These are phyloP conservation scores for Cryptotermes secundus DNA, from an alignment of 1,140 invertebrate species.

Conservation along the genomic window DNA sequence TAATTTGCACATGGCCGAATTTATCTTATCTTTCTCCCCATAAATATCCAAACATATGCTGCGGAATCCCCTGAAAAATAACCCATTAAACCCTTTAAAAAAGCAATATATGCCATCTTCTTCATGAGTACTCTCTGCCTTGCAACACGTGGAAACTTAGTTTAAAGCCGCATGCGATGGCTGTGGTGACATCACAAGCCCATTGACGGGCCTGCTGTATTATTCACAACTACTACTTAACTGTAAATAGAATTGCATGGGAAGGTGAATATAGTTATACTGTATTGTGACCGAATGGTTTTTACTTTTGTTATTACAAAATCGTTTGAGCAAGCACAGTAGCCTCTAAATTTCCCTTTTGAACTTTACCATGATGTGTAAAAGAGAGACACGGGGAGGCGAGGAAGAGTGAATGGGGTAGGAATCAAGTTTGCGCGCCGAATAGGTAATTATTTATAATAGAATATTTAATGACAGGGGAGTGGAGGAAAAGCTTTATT, in stretches of 20 bases:
- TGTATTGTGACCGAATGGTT: background rate
- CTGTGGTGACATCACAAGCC: too few species aligned
- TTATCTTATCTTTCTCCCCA: background rate
- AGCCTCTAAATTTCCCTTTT: background rate
- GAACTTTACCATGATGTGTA: background rate
- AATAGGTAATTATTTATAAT: slow-evolving; percentile 16
- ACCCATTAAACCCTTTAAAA: background rate
- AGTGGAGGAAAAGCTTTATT: background rate
- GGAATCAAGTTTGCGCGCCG: background rate
- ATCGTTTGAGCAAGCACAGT: background rate
- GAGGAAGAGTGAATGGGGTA: background rate
- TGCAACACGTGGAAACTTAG: background rate
- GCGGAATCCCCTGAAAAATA: background rate
- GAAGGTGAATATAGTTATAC: background rate
- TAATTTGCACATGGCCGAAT: background rate
- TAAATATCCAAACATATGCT: background rate
- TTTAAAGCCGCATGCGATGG: background rate
- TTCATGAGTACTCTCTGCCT: too few species aligned
- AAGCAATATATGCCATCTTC: background rate
- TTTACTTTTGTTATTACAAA: background rate
- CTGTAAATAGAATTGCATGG: background rate
- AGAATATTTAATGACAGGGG: background rate
- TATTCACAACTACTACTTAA: too few species aligned
- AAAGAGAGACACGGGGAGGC: background rate
- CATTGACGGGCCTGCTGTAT: too few species aligned